Conservation (phyloP, 2,888 invertebrate species). For the Drosophila yooni region DNA sequence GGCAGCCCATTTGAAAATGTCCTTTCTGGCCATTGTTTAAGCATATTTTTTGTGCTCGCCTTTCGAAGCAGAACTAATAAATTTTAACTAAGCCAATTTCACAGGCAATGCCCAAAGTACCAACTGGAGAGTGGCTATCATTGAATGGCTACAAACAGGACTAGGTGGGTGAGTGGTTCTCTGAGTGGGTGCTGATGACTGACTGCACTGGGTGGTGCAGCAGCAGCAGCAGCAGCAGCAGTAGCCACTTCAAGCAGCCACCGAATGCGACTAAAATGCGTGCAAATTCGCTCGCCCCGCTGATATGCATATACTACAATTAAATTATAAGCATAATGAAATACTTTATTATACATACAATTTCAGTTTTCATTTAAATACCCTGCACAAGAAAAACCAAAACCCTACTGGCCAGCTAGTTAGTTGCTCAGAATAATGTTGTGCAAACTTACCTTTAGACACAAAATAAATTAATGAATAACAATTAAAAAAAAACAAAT, state of each 20-base stretch:
- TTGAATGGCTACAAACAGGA: conserved; percentile 25
- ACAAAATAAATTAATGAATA: not conserved
- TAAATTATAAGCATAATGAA: conserved; percentile 61
- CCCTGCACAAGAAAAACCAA: conserved; percentile 3
- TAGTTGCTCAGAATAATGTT: not conserved
- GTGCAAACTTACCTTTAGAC: not conserved
- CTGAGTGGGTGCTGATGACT: not conserved
- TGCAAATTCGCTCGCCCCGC: conserved; percentile 42
- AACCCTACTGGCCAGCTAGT: not conserved
- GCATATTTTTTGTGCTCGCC: conserved; percentile 42
- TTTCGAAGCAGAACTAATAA: conserved; percentile 58
- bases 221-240: conserved; percentile 1
- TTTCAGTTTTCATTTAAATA: conserved; percentile 61
- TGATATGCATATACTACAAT: conserved; percentile 67
- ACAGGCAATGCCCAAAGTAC: conserved; percentile 21
- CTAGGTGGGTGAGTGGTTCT: not conserved
- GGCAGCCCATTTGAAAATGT: conserved; percentile 19
- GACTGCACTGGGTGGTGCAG: not conserved
- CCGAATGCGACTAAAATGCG: conserved; percentile 58
- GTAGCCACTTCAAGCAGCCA: conserved; percentile 51
- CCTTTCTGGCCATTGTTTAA: conserved; percentile 40
- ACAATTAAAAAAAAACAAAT: not conserved
- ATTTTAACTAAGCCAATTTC: conserved; percentile 68
- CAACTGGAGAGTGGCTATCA: conserved; percentile 49
- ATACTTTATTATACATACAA: conserved; percentile 63